Conservation (phyloP, 2,888 invertebrate species). For the Drosophila eohydei region DNA sequence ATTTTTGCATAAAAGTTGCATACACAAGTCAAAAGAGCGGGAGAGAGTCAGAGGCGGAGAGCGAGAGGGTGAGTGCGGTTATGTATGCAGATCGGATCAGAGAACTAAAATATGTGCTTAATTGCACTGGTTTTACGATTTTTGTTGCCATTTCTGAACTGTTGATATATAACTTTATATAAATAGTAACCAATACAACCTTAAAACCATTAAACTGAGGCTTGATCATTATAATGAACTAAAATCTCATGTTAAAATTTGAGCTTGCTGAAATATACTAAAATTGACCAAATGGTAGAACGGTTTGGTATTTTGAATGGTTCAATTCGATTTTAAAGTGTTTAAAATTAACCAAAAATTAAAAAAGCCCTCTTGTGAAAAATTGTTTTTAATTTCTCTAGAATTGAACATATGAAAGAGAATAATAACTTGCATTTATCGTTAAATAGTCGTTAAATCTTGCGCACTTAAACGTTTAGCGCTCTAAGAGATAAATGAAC, state of each 20-base stretch:
- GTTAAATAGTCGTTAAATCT: not conserved
- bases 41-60: not conserved
- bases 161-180: slow-evolving; percentile 5
- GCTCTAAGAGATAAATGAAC: not conserved
- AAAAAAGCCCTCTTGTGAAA: not conserved
- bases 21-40: not conserved
- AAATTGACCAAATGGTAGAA: not conserved
- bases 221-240: not conserved
- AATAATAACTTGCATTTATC: not conserved
- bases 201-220: not conserved
- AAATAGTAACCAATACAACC: not conserved
- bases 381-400: not conserved
- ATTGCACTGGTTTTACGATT: slow-evolving; percentile 9
- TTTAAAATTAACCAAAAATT: not conserved
- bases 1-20: slow-evolving; percentile 48
- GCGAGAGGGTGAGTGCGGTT: slow-evolving; percentile 5
- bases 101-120: slow-evolving; percentile 16
- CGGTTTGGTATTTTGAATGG: not conserved
- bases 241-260: not conserved
- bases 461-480: not conserved
- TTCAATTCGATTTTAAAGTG: not conserved
- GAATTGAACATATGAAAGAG: not conserved
- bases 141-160: not conserved
- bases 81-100: slow-evolving; percentile 19
- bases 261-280: not conserved